Conservation (phyloP, 2,113 vertebrate genomes). For the Arizona elegans region DNA sequence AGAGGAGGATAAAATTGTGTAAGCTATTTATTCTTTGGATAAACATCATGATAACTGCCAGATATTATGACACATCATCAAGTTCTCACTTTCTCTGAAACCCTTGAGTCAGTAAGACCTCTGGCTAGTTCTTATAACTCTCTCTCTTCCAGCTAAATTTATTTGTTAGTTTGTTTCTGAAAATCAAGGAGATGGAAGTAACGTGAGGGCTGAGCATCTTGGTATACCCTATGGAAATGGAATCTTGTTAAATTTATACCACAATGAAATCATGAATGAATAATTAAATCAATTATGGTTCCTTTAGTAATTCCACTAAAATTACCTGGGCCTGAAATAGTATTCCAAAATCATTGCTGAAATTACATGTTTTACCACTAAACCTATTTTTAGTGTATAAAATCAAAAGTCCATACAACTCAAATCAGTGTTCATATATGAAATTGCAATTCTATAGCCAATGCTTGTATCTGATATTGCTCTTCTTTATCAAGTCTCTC, state of each 20-base stretch:
- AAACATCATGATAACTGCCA: not conserved
- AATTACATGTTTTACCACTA: not conserved
- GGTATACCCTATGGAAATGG: not conserved
- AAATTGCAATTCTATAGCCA: not conserved
- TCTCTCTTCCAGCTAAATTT: not conserved
- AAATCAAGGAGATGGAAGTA: not conserved
- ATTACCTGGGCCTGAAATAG: not conserved
- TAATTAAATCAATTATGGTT: not conserved
- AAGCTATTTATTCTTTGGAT: not conserved
- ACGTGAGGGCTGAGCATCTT: not conserved
- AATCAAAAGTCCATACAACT: not conserved
- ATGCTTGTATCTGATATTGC: not conserved
- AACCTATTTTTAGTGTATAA: not conserved
- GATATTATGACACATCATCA: not conserved
- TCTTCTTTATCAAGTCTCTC: not conserved
- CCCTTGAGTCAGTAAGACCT: too few relatives aligned
- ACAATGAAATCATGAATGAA: not conserved
- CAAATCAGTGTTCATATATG: not conserved
- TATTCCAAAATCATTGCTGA: not conserved
- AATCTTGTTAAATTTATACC: not conserved
- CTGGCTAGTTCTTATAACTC: not conserved
- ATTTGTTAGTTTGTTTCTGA: not conserved
- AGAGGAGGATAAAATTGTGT: not conserved
- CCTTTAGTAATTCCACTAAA: not conserved
- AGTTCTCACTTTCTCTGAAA: not conserved